A percentile compares a stretch with the other conserved stretches of the same genome.
phyloP scores from a whole-genome alignment of 1,140 invertebrate species.

The Zelostemma sp. region DNA sequence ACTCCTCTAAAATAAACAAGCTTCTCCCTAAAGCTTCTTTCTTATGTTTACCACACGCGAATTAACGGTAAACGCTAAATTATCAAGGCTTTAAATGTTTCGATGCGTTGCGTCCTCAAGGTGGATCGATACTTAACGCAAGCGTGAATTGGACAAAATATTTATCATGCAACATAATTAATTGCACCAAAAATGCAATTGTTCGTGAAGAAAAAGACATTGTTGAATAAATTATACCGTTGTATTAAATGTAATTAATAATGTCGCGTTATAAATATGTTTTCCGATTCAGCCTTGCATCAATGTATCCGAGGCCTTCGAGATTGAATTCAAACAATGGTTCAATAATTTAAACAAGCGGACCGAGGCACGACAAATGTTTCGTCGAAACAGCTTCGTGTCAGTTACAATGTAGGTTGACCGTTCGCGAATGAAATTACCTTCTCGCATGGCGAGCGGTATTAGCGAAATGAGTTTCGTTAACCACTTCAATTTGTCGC shows the following conservation, averaged over 20 bases:
- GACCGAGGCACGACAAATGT: conserved; percentile 16
- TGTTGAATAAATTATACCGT: too few relatives aligned
- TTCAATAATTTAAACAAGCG: conserved; percentile 25
- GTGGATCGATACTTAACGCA: too few relatives aligned
- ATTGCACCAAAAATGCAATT: not conserved
- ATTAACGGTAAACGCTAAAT: too few relatives aligned
- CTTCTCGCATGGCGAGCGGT: conserved; percentile 18
- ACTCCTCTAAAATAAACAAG: conserved; percentile 22
- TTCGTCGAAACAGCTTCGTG: conserved; percentile 10
- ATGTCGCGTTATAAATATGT: too few relatives aligned
- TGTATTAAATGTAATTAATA: too few relatives aligned
- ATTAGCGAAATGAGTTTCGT: conserved; percentile 41
- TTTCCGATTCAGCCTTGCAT: too few relatives aligned
- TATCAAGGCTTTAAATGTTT: too few relatives aligned
- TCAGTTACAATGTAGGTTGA: conserved; percentile 25
- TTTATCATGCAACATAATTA: too few relatives aligned
- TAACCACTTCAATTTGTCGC: conserved; percentile 36
- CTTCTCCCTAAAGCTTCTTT: not conserved
- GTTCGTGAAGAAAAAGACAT: too few relatives aligned
- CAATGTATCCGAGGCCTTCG: too few relatives aligned
- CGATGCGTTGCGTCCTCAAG: too few relatives aligned
- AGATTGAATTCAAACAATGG: too few relatives aligned
- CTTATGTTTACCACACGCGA: not conserved
- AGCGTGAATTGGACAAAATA: conserved; percentile 23
- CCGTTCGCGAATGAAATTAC: conserved; percentile 23